phyloP scores from a whole-genome alignment of 2,113 vertebrate species.

The Ammodramus savannarum region DNA sequence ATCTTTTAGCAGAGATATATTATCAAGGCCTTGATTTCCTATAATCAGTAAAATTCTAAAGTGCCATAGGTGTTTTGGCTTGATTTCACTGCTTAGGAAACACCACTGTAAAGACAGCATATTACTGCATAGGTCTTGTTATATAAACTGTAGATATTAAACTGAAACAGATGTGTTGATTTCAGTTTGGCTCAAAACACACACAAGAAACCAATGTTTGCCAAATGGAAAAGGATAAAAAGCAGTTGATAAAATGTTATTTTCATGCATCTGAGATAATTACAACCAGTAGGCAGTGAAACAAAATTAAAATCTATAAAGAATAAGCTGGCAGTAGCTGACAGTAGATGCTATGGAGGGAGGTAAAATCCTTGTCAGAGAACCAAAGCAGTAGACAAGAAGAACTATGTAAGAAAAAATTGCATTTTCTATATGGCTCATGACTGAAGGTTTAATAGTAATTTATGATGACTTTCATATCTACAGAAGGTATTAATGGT shows the following conservation, averaged over 20 bases:
- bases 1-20: background rate
- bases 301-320: slow-evolving; percentile 59
- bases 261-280: slow-evolving; percentile 65
- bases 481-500: background rate
- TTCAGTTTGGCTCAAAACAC: slow-evolving; percentile 59
- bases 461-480: background rate
- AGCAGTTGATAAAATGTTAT: slow-evolving; percentile 61
- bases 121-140: slow-evolving; percentile 14
- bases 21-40: background rate
- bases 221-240: slow-evolving; percentile 61
- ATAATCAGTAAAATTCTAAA: background rate
- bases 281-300: slow-evolving; percentile 53
- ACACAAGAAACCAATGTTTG: slow-evolving; percentile 40
- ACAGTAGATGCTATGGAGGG: background rate
- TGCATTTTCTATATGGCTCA: background rate
- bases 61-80: background rate
- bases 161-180: slow-evolving; percentile 67
- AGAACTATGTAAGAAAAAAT: background rate
- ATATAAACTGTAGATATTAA: slow-evolving; percentile 35
- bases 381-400: background rate
- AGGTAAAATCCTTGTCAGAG: slow-evolving; percentile 13
- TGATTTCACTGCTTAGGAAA: slow-evolving; percentile 16
- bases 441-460: background rate
- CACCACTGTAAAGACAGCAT: slow-evolving; percentile 1
- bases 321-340: slow-evolving; percentile 28